Base-by-base conservation (phyloP, 2,113 vertebrate species). In the Pachypanchax playfairii region DNA sequence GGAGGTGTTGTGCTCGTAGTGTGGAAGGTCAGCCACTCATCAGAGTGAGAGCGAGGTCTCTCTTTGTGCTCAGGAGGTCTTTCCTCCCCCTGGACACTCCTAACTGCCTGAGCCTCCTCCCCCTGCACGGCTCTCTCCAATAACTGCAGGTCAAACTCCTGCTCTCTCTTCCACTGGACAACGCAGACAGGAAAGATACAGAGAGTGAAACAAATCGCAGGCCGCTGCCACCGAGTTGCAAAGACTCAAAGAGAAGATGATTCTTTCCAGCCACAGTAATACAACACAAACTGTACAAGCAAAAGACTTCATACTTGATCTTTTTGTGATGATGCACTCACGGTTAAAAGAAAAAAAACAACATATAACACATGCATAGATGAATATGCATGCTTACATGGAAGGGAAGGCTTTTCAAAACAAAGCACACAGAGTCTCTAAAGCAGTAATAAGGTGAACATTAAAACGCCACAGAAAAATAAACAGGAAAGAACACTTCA, bases 101-200 rank as follows among this genome's bases (percentile, higher is more conserved):
- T 74, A 11, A 85, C 85, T n/a, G 50, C 70, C 65, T 82, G 73
- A 2, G 79, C 77, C 76, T 94, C 94, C 64, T 94, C 95, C 51
- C 94, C 94, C 75, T 90, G 94, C 55, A 96, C 84, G 15, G 93
- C 94, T 53, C 94, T 94, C 81, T 98, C 96, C 73, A 99, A 90
- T 86, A 99, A 86, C 93, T 98, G 96, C 88, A 98, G 92, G 93
- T 99, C 96, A 94, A 98, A 98, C 69, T 99, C 96, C 92, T 98
- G 97, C 90, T 98, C 97, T 54, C 97, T 92, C 88, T 93, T 96
- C 96, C 95, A 97, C 96, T 98, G 91, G 86, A 81, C 91, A 74
- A 72, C 1, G 60, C 15, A 82, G 43, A 85, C 51, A 81, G 44
- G 73, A 64, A 73, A 70, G 43, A 75, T 21, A 60, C 3, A 58